Evolutionary conservation across 2,888 invertebrate species (phyloP).

Genomic region (Dryobota labecula): DNA sequence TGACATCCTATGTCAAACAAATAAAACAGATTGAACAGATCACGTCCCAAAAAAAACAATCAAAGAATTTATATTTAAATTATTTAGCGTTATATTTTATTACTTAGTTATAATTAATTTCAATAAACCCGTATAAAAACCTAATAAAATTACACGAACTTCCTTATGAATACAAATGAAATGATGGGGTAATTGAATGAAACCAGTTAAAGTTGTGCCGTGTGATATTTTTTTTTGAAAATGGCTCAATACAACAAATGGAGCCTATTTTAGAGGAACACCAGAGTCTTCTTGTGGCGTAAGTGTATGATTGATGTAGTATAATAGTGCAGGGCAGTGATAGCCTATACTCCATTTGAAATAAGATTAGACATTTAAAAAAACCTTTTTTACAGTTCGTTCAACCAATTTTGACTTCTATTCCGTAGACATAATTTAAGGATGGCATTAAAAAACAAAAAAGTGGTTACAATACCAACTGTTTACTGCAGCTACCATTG

Average conservation of each 20-base stretch:
- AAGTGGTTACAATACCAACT: too few relatives aligned
- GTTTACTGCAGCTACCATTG: too few relatives aligned
- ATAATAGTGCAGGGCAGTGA: too few relatives aligned
- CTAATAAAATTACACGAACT: conserved; percentile 2
- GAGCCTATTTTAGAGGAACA: conserved; percentile 56
- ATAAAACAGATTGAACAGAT: conserved; percentile 49
- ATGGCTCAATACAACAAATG: conserved; percentile 60
- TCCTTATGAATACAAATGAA: conserved; percentile 1
- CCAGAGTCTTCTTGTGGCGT: conserved; percentile 54
- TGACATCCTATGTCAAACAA: conserved; percentile 50
- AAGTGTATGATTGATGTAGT: conserved; percentile 49
- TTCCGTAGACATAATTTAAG: too few relatives aligned
- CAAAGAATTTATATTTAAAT: conserved; percentile 57
- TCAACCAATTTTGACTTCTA: too few relatives aligned
- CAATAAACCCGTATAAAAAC: conserved; percentile 26
- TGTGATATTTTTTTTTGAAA: conserved; percentile 34
- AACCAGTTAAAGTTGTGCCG: conserved; percentile 25
- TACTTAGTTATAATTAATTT: conserved; percentile 35
- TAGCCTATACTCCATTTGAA: too few relatives aligned
- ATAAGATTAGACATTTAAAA: too few relatives aligned
- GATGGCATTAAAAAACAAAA: too few relatives aligned
- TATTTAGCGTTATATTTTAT: conserved; percentile 56
- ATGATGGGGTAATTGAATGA: conserved; percentile 18
- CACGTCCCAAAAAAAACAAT: conserved; percentile 54
- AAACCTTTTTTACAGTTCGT: too few relatives aligned